A percentile compares a stretch with the other conserved stretches of the same genome.
These are phyloP conservation scores for Polyommatus icarus DNA, from an alignment of 2,888 invertebrate genomes.

Conservation along the genomic window DNA sequence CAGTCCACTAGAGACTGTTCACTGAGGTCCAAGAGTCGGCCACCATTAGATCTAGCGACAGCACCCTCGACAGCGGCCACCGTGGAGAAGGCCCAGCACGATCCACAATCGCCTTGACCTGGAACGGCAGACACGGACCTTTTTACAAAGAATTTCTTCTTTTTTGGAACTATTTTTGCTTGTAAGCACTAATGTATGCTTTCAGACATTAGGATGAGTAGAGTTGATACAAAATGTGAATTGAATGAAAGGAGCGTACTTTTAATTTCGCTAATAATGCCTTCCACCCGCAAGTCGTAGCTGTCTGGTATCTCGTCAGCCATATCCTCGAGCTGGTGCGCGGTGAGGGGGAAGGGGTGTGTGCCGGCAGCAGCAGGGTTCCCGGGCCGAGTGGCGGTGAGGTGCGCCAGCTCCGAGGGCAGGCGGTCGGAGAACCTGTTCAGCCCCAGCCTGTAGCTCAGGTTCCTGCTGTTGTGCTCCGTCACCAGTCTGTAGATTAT, in stretches of 20 bases:
- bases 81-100: slow-evolving; percentile 57
- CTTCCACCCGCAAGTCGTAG: slow-evolving; percentile 53
- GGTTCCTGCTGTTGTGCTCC: slow-evolving; percentile 51
- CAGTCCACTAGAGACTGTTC: slow-evolving; percentile 60
- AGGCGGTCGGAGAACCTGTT: slow-evolving; percentile 55
- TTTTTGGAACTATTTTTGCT: too few relatives aligned
- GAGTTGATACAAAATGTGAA: too few relatives aligned
- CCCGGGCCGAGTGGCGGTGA: slow-evolving; percentile 45
- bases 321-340: slow-evolving; percentile 44
- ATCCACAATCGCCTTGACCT: slow-evolving; percentile 56
- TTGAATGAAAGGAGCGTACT: slow-evolving; percentile 41
- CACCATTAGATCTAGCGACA: slow-evolving; percentile 50
- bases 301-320: slow-evolving; percentile 48
- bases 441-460: slow-evolving; percentile 49
- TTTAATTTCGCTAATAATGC: slow-evolving; percentile 51
- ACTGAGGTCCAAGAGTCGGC: slow-evolving; percentile 52
- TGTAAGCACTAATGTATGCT: too few relatives aligned
- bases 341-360: slow-evolving; percentile 47
- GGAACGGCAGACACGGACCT: neutral
- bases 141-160: neutral
- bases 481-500: slow-evolving; percentile 46
- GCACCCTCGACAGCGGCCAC: slow-evolving; percentile 55
- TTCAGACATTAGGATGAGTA: too few relatives aligned
- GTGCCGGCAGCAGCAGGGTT: slow-evolving; percentile 39
- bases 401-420: slow-evolving; percentile 44